phyloP scores from a whole-genome alignment of 1,140 invertebrate species.

The Saccostrea cuccullata region DNA sequence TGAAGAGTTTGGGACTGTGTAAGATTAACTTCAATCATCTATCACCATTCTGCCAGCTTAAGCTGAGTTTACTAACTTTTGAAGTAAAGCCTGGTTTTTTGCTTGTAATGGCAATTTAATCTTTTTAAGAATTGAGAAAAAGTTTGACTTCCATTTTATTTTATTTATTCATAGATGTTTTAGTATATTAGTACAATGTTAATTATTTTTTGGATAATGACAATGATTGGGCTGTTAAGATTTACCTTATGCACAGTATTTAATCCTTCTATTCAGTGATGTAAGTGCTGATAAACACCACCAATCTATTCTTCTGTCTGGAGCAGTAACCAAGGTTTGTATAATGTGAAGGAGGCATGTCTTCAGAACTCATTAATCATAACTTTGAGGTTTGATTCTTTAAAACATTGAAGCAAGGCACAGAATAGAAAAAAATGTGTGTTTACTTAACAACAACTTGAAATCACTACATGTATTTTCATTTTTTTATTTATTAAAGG shows the following conservation, averaged over 20 bases:
- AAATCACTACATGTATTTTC: background rate
- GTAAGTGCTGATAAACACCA: conserved; percentile 81
- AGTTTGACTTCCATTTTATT: too few species aligned
- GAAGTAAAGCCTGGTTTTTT: too few species aligned
- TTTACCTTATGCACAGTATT: background rate
- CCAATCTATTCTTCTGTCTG: conserved; percentile 85
- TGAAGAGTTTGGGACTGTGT: conserved; percentile 48
- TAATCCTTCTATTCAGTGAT: conserved; percentile 80
- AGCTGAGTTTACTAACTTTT: too few species aligned
- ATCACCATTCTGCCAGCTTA: too few species aligned
- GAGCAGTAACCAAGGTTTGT: conserved; percentile 83
- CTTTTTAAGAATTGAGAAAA: too few species aligned
- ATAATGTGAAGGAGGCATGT: background rate
- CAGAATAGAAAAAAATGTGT: background rate
- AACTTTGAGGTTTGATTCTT: background rate
- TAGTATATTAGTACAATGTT: background rate
- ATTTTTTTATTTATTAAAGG: conserved; percentile 78
- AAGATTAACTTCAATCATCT: too few species aligned
- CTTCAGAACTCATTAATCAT: background rate
- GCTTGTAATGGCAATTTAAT: too few species aligned
- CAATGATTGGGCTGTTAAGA: background rate
- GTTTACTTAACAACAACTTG: background rate
- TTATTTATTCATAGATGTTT: too few species aligned
- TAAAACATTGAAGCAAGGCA: background rate
- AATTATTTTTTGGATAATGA: background rate